Evolutionary conservation across 2,888 invertebrate species (phyloP), one percentile per base, ranked within the genome.

Genomic region (Microchrysa polita): DNA sequence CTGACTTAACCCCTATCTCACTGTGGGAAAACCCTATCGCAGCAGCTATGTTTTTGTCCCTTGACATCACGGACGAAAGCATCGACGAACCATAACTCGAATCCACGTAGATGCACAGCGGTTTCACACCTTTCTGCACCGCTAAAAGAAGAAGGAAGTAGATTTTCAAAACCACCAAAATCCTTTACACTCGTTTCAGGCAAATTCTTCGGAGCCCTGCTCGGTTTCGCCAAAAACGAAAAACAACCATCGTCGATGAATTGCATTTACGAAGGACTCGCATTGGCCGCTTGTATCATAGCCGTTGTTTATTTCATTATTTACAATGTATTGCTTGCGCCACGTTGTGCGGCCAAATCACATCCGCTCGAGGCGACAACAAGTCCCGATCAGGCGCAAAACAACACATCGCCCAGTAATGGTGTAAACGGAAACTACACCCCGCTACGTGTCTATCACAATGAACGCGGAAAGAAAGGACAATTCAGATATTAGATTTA

Each of bases 381-480:
- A 53, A 88, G 82, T 59, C 80, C 80, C 75, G 52, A 48, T 65
- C 53, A 75, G 59, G 60, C 73, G 90, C 83, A 90, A 90, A 69
- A 57, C 5, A 73, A 74, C 61, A 76, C 76, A 18, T 84, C 87
- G 23, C 67, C 77, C 52, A 84, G 82, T 63, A 90, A 89, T 77
- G 87, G 87, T 71, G 84, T 83, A 23, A 91, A 91, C 79, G 92
- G 92, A 71, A 90, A 88, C 76, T 93, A 93, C 81, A 92, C 93
- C 16, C 93, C 93, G 1, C 87, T 93, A 81, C 87, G 93, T 79
- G 92, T 93, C 12, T 93, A 93, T 81, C 93, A 93, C 84, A 93
- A 93, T 81, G 92, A 92, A 80, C 88, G 92, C 80, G 92, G 92
- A 76, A 89, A 90, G 81, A 93, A 93, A 84, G 93, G 92, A 75